Evolutionary conservation across 2,113 vertebrate species (phyloP).

Genomic region (Rhynchomys soricoides): DNA sequence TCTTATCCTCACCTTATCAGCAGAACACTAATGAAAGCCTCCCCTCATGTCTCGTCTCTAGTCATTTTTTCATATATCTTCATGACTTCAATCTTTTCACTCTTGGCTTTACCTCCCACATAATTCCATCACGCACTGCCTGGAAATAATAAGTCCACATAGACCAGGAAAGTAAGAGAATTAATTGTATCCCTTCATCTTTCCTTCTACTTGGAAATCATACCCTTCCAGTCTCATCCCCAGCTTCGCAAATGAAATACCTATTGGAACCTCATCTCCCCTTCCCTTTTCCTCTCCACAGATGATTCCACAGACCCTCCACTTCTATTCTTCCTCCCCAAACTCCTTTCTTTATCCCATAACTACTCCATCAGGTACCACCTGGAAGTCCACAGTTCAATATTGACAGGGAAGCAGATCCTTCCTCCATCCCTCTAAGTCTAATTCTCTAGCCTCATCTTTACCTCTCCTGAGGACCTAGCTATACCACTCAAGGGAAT

Average conservation of each 20-base stretch:
- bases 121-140: neutral
- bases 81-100: neutral
- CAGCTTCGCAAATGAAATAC: neutral
- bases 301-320: neutral
- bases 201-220: neutral
- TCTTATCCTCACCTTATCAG: neutral
- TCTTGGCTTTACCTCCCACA: neutral
- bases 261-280: no score
- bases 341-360: neutral
- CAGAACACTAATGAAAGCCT: neutral
- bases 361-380: neutral
- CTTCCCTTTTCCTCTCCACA: neutral
- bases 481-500: no score
- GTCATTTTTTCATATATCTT: neutral
- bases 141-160: neutral
- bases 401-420: neutral
- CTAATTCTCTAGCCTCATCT: no score
- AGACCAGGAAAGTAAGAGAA: neutral
- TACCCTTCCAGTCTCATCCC: neutral
- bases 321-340: neutral
- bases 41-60: neutral
- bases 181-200: neutral
- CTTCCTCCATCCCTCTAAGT: neutral
- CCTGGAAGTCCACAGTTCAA: neutral
- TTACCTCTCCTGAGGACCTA: neutral